Conservation (phyloP, 1,140 invertebrate genomes). For the Pachyrhynchus sulphureomaculatus region DNA sequence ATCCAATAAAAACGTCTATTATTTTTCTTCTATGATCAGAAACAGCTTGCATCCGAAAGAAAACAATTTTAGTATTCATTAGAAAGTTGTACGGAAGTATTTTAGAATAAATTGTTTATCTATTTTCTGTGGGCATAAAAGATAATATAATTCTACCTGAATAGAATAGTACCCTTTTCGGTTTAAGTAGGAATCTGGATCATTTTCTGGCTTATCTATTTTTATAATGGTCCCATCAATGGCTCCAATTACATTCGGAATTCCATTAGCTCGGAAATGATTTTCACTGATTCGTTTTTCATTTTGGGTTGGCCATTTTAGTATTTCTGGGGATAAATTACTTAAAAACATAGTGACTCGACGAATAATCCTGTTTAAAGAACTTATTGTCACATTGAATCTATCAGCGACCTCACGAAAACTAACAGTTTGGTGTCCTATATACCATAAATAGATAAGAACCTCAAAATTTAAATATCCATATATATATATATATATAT, state of each 20-base stretch:
- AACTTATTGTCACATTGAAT: slow-evolving; percentile 42
- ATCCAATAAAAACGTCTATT: slow-evolving; percentile 35
- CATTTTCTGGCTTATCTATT: slow-evolving; percentile 35
- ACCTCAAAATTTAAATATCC: too few relatives aligned
- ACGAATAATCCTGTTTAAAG: slow-evolving; percentile 37
- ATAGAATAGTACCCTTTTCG: slow-evolving; percentile 39
- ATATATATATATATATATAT: too few relatives aligned
- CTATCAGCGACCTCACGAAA: slow-evolving; percentile 44
- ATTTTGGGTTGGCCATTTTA: slow-evolving; percentile 37
- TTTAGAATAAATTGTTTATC: too few relatives aligned
- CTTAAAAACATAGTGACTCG: slow-evolving; percentile 38
- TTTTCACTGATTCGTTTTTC: slow-evolving; percentile 36
- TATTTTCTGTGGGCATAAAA: too few relatives aligned
- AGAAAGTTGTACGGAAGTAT: not conserved
- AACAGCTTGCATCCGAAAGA: slow-evolving; percentile 31
- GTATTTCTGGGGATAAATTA: slow-evolving; percentile 34
- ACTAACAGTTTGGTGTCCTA: slow-evolving; percentile 40
- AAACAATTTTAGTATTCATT: not conserved
- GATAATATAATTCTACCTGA: slow-evolving; percentile 22
- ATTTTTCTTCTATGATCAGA: slow-evolving; percentile 31
- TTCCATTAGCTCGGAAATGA: slow-evolving; percentile 35
- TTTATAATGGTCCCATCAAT: slow-evolving; percentile 43
- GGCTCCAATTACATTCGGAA: slow-evolving; percentile 40
- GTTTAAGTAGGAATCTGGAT: slow-evolving; percentile 41
- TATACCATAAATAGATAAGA: slow-evolving; percentile 48